phyloP scores from a whole-genome alignment of 2,888 invertebrate genomes.

The Phyllotreta cruciferae region DNA sequence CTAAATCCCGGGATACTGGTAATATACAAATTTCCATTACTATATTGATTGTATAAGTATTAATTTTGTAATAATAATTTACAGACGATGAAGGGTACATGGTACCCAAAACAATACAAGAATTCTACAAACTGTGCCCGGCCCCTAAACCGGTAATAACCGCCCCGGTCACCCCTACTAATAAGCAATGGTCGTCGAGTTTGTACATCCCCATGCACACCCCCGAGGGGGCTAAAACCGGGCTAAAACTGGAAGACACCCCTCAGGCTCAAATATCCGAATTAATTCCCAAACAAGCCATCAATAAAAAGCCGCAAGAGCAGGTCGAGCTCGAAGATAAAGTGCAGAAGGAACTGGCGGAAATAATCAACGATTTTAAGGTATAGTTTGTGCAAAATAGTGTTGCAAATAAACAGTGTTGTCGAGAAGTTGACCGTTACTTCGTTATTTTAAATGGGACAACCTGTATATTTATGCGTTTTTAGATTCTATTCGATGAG shows the following conservation, averaged over 20 bases:
- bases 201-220: conserved; percentile 50
- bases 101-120: conserved; percentile 51
- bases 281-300: conserved; percentile 22
- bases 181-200: conserved; percentile 43
- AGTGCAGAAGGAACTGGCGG: conserved; percentile 80
- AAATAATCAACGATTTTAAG: conserved; percentile 88
- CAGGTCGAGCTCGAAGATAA: conserved; percentile 55
- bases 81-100: conserved; percentile 53
- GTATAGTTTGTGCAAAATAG: no score
- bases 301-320: conserved; percentile 52
- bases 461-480: no score
- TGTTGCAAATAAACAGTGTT: no score
- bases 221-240: no score
- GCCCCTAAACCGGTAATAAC: conserved; percentile 54
- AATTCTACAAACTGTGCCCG: conserved; percentile 57
- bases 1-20: conserved; percentile 16
- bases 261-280: conserved; percentile 12
- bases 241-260: no score
- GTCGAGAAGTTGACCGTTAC: no score
- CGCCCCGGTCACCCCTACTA: conserved; percentile 29
- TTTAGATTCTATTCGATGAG: no score
- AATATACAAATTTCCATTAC: conserved; percentile 3
- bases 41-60: background rate
- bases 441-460: no score
- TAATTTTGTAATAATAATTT: no score